phyloP scores from a whole-genome alignment of 1,140 invertebrate genomes.

The Panulirus ornatus region DNA sequence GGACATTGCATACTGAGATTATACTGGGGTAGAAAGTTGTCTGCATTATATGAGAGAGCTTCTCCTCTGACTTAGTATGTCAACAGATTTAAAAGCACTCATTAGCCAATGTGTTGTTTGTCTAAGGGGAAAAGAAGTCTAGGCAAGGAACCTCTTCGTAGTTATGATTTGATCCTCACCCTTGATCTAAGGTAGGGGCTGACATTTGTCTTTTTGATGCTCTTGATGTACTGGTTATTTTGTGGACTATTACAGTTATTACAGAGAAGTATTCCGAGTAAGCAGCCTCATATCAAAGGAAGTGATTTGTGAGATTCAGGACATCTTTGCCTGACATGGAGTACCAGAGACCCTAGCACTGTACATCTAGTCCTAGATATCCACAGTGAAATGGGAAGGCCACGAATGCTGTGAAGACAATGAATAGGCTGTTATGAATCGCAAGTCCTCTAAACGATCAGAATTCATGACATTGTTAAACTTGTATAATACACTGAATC shows the following conservation, averaged over 20 bases:
- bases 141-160: background rate
- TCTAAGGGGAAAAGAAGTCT: background rate
- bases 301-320: constrained; percentile 63
- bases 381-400: constrained; percentile 9
- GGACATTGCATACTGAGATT: constrained; percentile 1
- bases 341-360: constrained; percentile 72
- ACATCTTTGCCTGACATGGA: constrained; percentile 72
- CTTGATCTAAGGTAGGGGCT: constrained; percentile 27
- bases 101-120: constrained; percentile 36
- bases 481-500: no score
- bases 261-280: constrained; percentile 72
- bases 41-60: constrained; percentile 10
- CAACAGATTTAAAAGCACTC: constrained; percentile 7
- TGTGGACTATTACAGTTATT: constrained; percentile 75
- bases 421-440: no score
- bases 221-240: constrained; percentile 59
- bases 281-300: constrained; percentile 26
- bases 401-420: background rate
- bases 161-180: constrained; percentile 14
- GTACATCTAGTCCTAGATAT: background rate
- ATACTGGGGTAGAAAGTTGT: constrained; percentile 24
- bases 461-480: no score
- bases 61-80: constrained; percentile 25
- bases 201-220: constrained; percentile 48
- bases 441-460: no score